Percentiles rank a stretch among this genome's conserved stretches.
phyloP scores from a whole-genome alignment of 2,797 vertebrate genomes.

The Cuculus canorus region DNA sequence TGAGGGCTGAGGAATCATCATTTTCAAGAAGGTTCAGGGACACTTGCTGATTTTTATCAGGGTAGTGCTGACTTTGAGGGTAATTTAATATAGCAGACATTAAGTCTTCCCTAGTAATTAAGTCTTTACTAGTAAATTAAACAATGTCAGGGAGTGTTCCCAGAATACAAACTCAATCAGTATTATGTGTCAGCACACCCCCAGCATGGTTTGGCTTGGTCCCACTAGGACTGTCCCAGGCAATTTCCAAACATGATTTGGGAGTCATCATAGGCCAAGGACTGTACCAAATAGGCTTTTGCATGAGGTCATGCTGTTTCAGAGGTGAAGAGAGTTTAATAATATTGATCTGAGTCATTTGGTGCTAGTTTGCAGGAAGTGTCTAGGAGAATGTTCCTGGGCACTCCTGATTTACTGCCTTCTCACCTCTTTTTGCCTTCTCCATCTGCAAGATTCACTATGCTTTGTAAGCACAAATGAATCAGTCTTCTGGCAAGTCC shows the following conservation, averaged over 20 bases:
- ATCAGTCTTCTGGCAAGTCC: constrained; percentile 3
- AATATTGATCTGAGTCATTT: background rate
- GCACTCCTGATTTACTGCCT: constrained; percentile 25
- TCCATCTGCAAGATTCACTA: constrained; percentile 24
- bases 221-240: background rate
- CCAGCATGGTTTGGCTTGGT: background rate
- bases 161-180: background rate
- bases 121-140: constrained; percentile 47
- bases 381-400: background rate
- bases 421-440: constrained; percentile 6
- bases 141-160: background rate
- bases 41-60: constrained; percentile 43
- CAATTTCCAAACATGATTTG: background rate
- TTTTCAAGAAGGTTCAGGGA: constrained; percentile 17
- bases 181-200: background rate
- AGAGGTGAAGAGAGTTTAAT: constrained; percentile 25
- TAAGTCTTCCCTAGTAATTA: constrained; percentile 38
- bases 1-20: background rate
- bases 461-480: constrained; percentile 45
- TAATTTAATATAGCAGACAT: constrained; percentile 41
- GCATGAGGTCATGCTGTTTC: background rate
- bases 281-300: background rate
- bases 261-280: background rate
- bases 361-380: background rate
- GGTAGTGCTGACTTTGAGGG: background rate